These are phyloP conservation scores for Rotaria magnacalcarata DNA, from an alignment of 2,888 invertebrate genomes.

Conservation along the genomic window DNA sequence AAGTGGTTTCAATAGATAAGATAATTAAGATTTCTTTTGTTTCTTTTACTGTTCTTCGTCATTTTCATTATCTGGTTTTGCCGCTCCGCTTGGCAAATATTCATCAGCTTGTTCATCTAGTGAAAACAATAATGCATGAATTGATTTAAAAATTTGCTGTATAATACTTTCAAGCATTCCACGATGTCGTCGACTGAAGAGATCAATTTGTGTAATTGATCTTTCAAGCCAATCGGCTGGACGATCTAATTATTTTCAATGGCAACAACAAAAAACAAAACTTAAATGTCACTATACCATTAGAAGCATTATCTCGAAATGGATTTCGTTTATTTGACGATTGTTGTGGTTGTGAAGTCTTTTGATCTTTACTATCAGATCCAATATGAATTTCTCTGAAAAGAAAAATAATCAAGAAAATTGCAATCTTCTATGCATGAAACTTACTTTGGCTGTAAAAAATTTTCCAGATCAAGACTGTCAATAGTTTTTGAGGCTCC, in stretches of 20 bases:
- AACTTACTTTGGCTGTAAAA: not conserved
- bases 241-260: not conserved
- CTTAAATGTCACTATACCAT: not conserved
- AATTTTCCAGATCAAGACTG: constrained; percentile 31
- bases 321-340: not conserved
- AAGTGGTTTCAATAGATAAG: constrained; percentile 52
- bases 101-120: constrained; percentile 8
- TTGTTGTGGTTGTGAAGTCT: not conserved
- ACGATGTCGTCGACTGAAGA: constrained; percentile 3
- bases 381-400: constrained; percentile 25
- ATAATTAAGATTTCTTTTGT: too few relatives aligned
- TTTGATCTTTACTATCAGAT: not conserved
- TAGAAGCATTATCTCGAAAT: not conserved
- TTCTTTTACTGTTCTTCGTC: not conserved
- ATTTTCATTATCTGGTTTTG: not conserved
- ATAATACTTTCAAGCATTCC: constrained; percentile 20
- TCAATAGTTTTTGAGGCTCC: not conserved
- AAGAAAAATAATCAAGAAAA: too few relatives aligned
- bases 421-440: too few relatives aligned
- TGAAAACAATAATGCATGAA: not conserved
- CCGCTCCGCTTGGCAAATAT: not conserved
- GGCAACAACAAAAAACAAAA: not conserved
- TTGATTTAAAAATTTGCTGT: not conserved
- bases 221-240: not conserved
- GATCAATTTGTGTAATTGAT: not conserved